Evolutionary conservation across 2,113 vertebrate genomes (phyloP).

Genomic region (Thinocorus orbignyianus): DNA sequence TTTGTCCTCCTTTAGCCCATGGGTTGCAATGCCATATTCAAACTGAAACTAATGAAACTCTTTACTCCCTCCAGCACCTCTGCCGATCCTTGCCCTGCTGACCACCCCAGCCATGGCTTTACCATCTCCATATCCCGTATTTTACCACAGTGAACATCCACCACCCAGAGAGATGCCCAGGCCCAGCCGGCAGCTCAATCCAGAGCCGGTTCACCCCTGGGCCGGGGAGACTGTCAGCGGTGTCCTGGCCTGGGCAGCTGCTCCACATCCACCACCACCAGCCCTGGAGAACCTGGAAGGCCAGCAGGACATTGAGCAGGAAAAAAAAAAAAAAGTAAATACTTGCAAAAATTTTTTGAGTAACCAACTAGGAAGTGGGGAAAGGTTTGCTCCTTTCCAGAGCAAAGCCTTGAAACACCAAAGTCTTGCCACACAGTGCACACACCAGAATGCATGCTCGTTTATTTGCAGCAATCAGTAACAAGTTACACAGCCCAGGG

Average conservation of each 20-base stretch:
- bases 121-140: fast-evolving
- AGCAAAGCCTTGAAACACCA: fast-evolving
- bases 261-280: fast-evolving
- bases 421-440: fast-evolving
- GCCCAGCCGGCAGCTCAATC: fast-evolving
- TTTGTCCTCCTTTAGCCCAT: neutral
- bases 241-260: neutral
- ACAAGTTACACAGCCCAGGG: neutral
- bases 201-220: fast-evolving
- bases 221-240: neutral
- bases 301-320: fast-evolving
- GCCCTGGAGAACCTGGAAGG: too few species aligned
- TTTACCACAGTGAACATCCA: neutral
- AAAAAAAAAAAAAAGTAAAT: neutral
- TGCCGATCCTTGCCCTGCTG: neutral
- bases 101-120: fast-evolving
- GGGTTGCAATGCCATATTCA: fast-evolving
- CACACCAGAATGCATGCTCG: fast-evolving
- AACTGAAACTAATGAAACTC: neutral
- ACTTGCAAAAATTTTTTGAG: fast-evolving
- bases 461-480: fast-evolving
- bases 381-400: neutral
- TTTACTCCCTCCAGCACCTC: too few species aligned
- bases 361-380: fast-evolving
- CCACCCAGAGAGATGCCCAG: fast-evolving